Percentiles rank a stretch among this genome's conserved stretches.
These are phyloP conservation scores for Amniataba percoides DNA, from an alignment of 2,797 vertebrate genomes.

Conservation along the genomic window DNA sequence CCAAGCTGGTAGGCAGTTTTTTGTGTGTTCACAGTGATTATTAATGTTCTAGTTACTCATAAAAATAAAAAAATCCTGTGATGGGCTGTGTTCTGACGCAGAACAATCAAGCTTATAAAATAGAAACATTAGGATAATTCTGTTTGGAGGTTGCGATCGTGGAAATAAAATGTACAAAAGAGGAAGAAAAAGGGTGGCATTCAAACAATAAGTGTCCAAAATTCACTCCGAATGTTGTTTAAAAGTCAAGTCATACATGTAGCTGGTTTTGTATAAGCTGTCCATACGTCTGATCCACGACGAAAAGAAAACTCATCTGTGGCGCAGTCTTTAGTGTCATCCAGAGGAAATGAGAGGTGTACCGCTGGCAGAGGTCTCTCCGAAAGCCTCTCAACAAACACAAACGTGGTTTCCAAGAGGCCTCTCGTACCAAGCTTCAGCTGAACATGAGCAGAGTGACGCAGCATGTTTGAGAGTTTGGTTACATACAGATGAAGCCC, in stretches of 20 bases:
- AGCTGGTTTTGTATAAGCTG: conserved; percentile 21
- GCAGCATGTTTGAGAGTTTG: conserved; percentile 20
- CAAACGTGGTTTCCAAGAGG: conserved; percentile 15
- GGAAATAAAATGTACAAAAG: conserved; percentile 57
- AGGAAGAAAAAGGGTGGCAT: conserved; percentile 21
- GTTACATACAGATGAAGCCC: conserved; percentile 36
- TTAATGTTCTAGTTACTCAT: conserved; percentile 61
- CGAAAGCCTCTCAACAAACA: conserved; percentile 7
- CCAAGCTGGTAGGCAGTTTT: conserved; percentile 58
- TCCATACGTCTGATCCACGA: conserved; percentile 18
- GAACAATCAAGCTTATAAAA: conserved; percentile 79
- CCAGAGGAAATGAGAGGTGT: conserved; percentile 42
- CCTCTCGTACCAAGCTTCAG: conserved; percentile 61
- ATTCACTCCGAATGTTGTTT: conserved; percentile 14
- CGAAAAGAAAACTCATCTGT: conserved; percentile 11
- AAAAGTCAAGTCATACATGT: conserved; percentile 15
- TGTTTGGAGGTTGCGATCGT: conserved; percentile 25
- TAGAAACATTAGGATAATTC: conserved; percentile 44
- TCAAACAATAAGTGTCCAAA: conserved; percentile 39
- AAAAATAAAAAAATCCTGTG: conserved; percentile 53
- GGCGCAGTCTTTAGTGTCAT: conserved; percentile 2
- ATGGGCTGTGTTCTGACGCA: conserved; percentile 81
- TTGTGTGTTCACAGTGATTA: conserved; percentile 81
- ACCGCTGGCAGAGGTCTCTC: conserved; percentile 30
- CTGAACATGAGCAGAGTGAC: conserved; percentile 10